Evolutionary conservation across 1,140 invertebrate genomes (phyloP), one percentile per base, ranked within the genome.

Genomic region (Pseudomyrmex flavicornis): DNA sequence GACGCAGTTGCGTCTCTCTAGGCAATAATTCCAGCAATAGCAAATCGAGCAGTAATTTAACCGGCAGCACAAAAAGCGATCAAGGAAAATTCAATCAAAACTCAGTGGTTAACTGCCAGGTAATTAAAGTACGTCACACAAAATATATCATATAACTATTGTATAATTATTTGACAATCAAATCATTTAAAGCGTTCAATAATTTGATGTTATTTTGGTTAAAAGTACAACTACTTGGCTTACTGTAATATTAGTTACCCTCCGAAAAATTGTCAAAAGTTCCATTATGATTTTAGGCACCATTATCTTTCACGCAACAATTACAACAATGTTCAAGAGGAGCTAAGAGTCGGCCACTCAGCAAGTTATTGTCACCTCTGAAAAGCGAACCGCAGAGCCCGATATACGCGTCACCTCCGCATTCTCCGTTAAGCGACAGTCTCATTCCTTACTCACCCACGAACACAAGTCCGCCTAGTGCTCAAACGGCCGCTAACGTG

Each of bases 361-460:
- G 95, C 83, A 95, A 95, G 92, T 91, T 97, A 44, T 92, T 97
- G n/a, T 96, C 95, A 62, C 97, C 97, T 10, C 95, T 97, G 35
- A 96, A 97, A 83, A 97, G 96, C 89, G 97, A 97, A 88, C 96
- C 97, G 1, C 96, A 97, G 87, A 97, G 96, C 87, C 98, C 97
- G 1, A 96, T 98, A 46, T 98, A 98, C 90, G 97, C 97, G 2
- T 97, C 97, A 66, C 97, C 97, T 13, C 97, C 97, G 1, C 96
- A 97, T 74, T 98, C 97, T 66, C 97, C 97, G n/a, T 95, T 97
- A 83, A 97, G 96, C 93, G 97, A 97, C 89, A 94, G 94, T 82
- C 90, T 94, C 59, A 94, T 94, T 82, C 93, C 93, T 9, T 94
- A 95, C 85, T 94, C 94, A 59, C 93, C 93, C 52, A 93, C 93